phyloP scores from a whole-genome alignment of 2,113 vertebrate species.

The Elachura formosa region DNA sequence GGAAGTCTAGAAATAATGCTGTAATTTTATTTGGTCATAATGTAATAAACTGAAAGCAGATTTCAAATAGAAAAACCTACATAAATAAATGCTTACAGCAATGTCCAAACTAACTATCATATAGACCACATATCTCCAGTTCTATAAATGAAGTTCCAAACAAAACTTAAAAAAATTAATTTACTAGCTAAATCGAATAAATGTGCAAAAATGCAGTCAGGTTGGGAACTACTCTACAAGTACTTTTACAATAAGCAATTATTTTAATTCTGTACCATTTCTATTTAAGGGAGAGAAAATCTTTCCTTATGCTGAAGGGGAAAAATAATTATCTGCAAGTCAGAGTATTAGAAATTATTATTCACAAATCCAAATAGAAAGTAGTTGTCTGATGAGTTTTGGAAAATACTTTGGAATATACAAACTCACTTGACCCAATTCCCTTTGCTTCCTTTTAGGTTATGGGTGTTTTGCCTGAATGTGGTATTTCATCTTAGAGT shows the following conservation, averaged over 20 bases:
- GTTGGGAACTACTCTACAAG: not conserved
- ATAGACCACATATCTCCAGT: not conserved
- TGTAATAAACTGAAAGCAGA: not conserved
- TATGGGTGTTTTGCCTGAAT: not conserved
- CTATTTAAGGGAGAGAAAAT: not conserved
- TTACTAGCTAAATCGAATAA: not conserved
- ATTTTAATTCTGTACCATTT: not conserved
- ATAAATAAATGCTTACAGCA: not conserved
- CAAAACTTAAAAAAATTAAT: not conserved
- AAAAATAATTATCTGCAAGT: not conserved
- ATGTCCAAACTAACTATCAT: not conserved
- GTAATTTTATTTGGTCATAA: not conserved
- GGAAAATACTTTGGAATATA: not conserved
- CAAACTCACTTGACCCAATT: not conserved
- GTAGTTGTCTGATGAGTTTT: not conserved
- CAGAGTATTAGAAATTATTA: not conserved
- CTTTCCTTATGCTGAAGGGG: not conserved
- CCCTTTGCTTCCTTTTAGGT: not conserved
- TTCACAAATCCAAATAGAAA: not conserved
- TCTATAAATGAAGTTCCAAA: not conserved
- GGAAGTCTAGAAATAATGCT: not conserved
- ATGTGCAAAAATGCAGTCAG: not conserved
- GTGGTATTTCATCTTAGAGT: not conserved
- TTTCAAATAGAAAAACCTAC: not conserved
- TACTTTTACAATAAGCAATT: not conserved